These are phyloP conservation scores for Euproctis similis DNA, from an alignment of 2,888 invertebrate genomes.

Conservation along the genomic window DNA sequence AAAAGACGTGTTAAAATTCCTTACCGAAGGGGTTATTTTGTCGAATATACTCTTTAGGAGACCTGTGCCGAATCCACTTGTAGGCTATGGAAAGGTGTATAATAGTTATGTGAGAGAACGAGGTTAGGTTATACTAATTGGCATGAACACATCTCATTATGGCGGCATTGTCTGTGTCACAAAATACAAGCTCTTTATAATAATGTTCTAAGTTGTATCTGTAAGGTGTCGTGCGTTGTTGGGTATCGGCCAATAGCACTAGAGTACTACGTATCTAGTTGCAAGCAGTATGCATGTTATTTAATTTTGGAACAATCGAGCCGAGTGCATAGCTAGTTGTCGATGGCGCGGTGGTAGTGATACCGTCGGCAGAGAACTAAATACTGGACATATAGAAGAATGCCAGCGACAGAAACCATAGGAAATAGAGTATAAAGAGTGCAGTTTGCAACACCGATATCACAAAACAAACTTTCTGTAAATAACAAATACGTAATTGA, in stretches of 20 bases:
- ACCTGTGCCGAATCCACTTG: conserved; percentile 77
- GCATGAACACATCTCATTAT: conserved; percentile 61
- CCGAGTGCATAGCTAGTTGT: conserved; percentile 69
- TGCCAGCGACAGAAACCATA: conserved; percentile 72
- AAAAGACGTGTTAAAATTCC: conserved; percentile 76
- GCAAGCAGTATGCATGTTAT: conserved; percentile 74
- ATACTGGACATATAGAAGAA: conserved; percentile 63
- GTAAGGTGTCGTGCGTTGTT: conserved; percentile 72
- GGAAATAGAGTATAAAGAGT: conserved; percentile 74
- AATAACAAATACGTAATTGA: too few relatives aligned
- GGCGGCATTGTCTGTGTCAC: conserved; percentile 71
- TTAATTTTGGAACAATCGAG: conserved; percentile 70
- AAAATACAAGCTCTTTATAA: conserved; percentile 76
- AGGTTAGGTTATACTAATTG: conserved; percentile 65
- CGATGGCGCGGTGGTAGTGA: conserved; percentile 66
- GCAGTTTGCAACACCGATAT: conserved; percentile 75
- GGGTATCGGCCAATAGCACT: conserved; percentile 73
- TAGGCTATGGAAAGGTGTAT: conserved; percentile 75
- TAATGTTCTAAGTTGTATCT: conserved; percentile 64
- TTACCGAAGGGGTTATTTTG: conserved; percentile 78
- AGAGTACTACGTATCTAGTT: conserved; percentile 73
- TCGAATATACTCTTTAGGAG: conserved; percentile 78
- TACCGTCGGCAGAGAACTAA: conserved; percentile 58
- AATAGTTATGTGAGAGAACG: conserved; percentile 73
- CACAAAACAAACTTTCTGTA: conserved; percentile 49